phyloP scores from a whole-genome alignment of 2,888 invertebrate genomes.

The Hydropsyche betteni region DNA sequence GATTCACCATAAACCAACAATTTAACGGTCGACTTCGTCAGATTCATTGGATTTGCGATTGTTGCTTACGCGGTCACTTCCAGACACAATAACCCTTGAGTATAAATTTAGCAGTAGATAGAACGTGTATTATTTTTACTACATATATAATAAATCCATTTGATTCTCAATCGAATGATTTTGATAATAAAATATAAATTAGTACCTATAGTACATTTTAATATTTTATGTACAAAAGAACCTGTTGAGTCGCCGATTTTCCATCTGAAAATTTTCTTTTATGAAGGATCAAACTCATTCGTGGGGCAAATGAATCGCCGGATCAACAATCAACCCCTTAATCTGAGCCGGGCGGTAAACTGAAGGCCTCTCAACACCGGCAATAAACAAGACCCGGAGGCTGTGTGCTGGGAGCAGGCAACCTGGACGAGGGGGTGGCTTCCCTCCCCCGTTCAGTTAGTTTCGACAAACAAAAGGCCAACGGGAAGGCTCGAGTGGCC shows the following conservation, averaged over 20 bases:
- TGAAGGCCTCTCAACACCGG: slow-evolving; percentile 26
- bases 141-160: background rate
- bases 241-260: slow-evolving; percentile 15
- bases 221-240: background rate
- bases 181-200: background rate
- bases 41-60: slow-evolving; percentile 51
- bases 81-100: slow-evolving; percentile 22
- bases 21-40: slow-evolving; percentile 51
- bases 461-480: slow-evolving; percentile 34
- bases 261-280: background rate
- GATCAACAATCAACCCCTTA: slow-evolving; percentile 10
- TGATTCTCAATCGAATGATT: background rate
- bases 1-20: slow-evolving; percentile 52
- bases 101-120: background rate
- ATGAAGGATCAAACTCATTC: slow-evolving; percentile 1
- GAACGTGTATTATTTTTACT: background rate
- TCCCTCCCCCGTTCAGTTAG: no score
- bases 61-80: slow-evolving; percentile 45
- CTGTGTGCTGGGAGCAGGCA: background rate
- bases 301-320: slow-evolving; percentile 14
- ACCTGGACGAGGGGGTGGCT: no score
- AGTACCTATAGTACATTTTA: background rate
- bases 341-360: slow-evolving; percentile 17
- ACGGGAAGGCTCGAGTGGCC: slow-evolving; percentile 28
- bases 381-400: slow-evolving; percentile 25